A percentile compares a stretch with the other conserved stretches of the same genome.
These are phyloP conservation scores for Myiopsitta monachus DNA, from an alignment of 2,113 vertebrate genomes.

Conservation along the genomic window DNA sequence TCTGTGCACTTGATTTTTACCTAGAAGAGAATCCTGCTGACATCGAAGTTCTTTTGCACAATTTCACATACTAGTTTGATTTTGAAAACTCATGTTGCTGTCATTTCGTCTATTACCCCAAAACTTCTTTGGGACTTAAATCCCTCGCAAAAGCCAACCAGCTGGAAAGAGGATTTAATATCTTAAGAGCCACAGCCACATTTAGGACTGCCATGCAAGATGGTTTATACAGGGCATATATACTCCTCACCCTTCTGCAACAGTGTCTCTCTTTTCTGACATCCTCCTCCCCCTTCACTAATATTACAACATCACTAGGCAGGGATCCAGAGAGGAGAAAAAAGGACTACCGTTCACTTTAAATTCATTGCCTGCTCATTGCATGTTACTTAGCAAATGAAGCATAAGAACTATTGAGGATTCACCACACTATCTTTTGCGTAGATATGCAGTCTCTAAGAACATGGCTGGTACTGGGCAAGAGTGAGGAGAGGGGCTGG, in stretches of 20 bases:
- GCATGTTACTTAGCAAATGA: not conserved
- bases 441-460: not conserved
- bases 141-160: constrained; percentile 10
- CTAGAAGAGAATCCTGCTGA: not conserved
- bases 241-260: not conserved
- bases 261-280: not conserved
- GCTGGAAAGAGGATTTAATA: constrained; percentile 21
- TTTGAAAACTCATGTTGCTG: constrained; percentile 34
- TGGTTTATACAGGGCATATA: not conserved
- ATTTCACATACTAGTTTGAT: constrained; percentile 27
- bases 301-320: not conserved
- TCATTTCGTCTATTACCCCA: constrained; percentile 30
- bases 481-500: not conserved
- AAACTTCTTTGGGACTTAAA: constrained; percentile 29
- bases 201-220: not conserved
- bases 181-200: constrained; percentile 1
- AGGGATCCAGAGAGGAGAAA: not conserved
- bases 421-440: not conserved
- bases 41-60: constrained; percentile 24
- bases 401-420: not conserved
- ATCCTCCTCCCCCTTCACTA: not conserved
- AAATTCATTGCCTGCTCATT: not conserved
- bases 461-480: not conserved
- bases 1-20: not conserved
- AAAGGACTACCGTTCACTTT: not conserved